Conservation (phyloP, 2,797 vertebrate species). For the Molossus molossus region DNA sequence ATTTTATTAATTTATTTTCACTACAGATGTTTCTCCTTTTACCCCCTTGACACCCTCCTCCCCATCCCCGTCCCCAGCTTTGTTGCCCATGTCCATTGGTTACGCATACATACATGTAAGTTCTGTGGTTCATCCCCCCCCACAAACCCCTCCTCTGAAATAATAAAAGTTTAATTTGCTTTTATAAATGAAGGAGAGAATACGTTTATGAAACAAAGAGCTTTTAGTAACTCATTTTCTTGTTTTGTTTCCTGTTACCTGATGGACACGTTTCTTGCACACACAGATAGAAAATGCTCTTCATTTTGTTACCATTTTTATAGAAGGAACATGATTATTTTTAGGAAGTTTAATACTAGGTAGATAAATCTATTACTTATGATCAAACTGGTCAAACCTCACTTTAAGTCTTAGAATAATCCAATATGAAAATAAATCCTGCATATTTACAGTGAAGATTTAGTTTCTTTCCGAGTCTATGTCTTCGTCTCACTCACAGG, state of each 20-base stretch:
- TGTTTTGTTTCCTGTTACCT: not conserved
- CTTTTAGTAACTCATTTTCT: not conserved
- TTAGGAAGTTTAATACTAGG: constrained; percentile 20
- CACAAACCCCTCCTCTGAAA: not conserved
- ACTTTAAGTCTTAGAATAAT: not conserved
- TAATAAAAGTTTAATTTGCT: constrained; percentile 58
- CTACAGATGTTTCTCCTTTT: too few relatives aligned
- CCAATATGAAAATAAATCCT: not conserved
- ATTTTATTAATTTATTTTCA: too few relatives aligned
- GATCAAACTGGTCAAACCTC: not conserved
- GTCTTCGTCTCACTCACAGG: not conserved
- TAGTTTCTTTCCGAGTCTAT: not conserved
- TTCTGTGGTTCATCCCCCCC: not conserved
- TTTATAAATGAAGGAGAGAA: constrained; percentile 35
- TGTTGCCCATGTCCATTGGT: too few relatives aligned
- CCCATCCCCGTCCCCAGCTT: too few relatives aligned
- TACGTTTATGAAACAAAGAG: not conserved
- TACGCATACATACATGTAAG: not conserved
- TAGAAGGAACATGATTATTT: not conserved
- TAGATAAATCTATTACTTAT: not conserved
- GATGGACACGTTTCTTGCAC: not conserved
- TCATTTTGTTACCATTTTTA: constrained; percentile 12
- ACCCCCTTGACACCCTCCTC: too few relatives aligned
- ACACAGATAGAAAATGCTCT: not conserved
- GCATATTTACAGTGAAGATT: not conserved